Evolutionary conservation across 2,113 vertebrate species (phyloP).

Genomic region (Xenus cinereus): DNA sequence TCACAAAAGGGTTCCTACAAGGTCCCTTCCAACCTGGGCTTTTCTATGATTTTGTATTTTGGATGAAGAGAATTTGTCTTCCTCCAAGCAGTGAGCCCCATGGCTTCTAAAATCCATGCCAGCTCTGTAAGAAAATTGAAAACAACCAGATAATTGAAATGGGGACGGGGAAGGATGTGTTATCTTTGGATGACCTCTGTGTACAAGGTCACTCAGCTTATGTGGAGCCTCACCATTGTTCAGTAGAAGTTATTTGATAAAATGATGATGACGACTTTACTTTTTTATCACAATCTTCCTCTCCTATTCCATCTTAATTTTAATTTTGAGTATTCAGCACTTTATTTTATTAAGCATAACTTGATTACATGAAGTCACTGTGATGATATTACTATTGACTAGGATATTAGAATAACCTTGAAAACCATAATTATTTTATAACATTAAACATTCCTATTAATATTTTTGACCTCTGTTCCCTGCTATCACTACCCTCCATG

Average conservation of each 20-base stretch:
- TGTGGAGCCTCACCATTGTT: background rate
- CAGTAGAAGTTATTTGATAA: constrained; percentile 46
- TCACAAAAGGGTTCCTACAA: background rate
- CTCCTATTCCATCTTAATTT: constrained; percentile 58
- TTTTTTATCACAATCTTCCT: constrained; percentile 55
- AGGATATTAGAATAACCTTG: constrained; percentile 61
- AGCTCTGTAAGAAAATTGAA: background rate
- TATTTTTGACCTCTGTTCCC: constrained; percentile 22
- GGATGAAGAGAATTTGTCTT: background rate
- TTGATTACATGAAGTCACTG: constrained; percentile 32
- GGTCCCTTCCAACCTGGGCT: background rate
- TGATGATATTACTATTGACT: constrained; percentile 57
- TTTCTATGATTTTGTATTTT: background rate
- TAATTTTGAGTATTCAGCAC: constrained; percentile 47
- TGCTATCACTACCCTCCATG: background rate
- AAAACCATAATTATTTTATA: constrained; percentile 38
- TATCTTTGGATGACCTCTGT: background rate
- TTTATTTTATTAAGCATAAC: constrained; percentile 56
- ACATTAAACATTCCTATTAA: constrained; percentile 34
- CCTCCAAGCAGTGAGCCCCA: background rate
- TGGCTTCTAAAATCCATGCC: background rate
- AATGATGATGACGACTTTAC: constrained; percentile 61
- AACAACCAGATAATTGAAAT: background rate
- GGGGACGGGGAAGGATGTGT: background rate
- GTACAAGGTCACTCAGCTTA: background rate